These are phyloP conservation scores for Apistogramma diplotaenia DNA, from an alignment of 2,113 vertebrate genomes.

Conservation along the genomic window DNA sequence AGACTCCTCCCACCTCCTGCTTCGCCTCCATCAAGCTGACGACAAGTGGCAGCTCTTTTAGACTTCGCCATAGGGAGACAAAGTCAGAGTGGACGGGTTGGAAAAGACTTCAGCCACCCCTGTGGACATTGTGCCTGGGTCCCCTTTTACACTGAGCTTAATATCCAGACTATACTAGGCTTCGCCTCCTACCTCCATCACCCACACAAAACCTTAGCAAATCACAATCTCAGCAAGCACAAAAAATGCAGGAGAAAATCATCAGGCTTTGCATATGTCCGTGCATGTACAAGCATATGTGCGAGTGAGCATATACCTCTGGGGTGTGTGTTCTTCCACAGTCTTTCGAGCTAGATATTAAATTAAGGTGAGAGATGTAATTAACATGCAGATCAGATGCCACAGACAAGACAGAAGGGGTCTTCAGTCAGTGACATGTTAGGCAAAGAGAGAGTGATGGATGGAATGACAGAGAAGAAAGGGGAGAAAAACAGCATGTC, in stretches of 20 bases:
- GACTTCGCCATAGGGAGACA: constrained; percentile 38
- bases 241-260: background rate
- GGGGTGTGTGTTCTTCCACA: constrained; percentile 38
- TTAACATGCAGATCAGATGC: constrained; percentile 71
- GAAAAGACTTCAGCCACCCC: constrained; percentile 15
- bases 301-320: constrained; percentile 24
- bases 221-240: background rate
- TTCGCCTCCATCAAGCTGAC: constrained; percentile 46
- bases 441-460: background rate
- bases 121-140: constrained; percentile 4
- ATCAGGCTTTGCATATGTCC: background rate
- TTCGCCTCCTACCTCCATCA: background rate
- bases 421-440: constrained; percentile 26
- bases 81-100: constrained; percentile 20
- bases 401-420: constrained; percentile 30
- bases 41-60: constrained; percentile 66
- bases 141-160: background rate
- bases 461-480: background rate
- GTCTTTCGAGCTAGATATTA: constrained; percentile 55
- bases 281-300: background rate
- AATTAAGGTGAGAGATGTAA: constrained; percentile 57
- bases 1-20: constrained; percentile 4
- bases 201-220: background rate
- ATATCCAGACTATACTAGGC: background rate
- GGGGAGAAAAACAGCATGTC: background rate